Conservation (phyloP, 1,140 invertebrate species). For the Drosophila cardini region DNA sequence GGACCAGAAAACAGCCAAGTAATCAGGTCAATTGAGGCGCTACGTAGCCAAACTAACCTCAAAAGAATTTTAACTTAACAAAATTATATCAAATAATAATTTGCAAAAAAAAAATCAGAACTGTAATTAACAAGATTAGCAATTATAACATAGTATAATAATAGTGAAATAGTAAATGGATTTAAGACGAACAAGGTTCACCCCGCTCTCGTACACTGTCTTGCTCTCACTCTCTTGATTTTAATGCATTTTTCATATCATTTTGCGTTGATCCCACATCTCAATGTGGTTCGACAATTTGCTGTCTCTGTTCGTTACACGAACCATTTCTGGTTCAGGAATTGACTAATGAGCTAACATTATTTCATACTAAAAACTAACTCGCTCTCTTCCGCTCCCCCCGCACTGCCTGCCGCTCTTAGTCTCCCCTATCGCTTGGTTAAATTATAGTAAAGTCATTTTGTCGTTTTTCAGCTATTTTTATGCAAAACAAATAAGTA, state of each 20-base stretch:
- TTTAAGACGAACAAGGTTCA: conserved; percentile 56
- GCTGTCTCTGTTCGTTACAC: conserved; percentile 70
- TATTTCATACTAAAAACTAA: conserved; percentile 6
- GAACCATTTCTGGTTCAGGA: conserved; percentile 63
- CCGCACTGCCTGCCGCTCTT: too few species aligned
- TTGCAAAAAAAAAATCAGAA: background rate
- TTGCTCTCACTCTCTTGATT: conserved; percentile 2
- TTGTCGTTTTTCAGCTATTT: conserved; percentile 57
- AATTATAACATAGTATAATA: conserved; percentile 1
- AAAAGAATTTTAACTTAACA: conserved; percentile 6
- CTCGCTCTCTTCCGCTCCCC: conserved; percentile 12
- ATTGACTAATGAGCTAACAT: conserved; percentile 67
- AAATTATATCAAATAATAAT: background rate
- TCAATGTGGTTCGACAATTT: conserved; percentile 64
- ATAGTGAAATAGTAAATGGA: too few species aligned
- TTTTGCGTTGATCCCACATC: conserved; percentile 65
- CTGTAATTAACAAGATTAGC: background rate
- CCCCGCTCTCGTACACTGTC: conserved; percentile 42
- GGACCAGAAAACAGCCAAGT: conserved; percentile 61
- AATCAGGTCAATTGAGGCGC: conserved; percentile 69
- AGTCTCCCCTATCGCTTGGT: conserved; percentile 3
- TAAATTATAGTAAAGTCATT: conserved; percentile 20
- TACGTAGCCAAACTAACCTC: conserved; percentile 14
- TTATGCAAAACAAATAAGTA: conserved; percentile 71
- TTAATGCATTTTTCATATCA: conserved; percentile 50